Base-by-base conservation (phyloP, 1,140 invertebrate genomes). In the Parasteatoda tepidariorum region DNA sequence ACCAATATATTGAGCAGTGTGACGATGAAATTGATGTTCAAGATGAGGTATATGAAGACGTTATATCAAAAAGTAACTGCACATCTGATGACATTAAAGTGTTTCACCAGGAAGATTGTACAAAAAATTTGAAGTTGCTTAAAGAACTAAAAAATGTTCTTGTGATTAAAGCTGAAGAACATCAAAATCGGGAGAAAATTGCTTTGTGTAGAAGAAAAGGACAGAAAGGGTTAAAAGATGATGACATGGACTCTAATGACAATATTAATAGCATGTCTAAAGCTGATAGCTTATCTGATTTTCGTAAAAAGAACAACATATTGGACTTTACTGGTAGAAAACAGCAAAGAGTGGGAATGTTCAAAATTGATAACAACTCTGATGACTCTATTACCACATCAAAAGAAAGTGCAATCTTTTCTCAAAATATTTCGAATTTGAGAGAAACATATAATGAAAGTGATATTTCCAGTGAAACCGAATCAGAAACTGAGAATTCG, bases 31-130 rank as follows among this genome's bases (percentile, higher is more conserved):
- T n/a, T 24, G 59, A 64, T n/a, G 64, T 83, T 30, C 22, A 54
- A 64, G 79, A 83, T 73, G 79, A 83, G 66, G 68, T 83, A 30
- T 83, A 64, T 73, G 79, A 83, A 74, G 79, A 31, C 55, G 61
- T 55, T 3, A 57, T 74, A 28, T 54, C 67, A 18, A 38, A 41
- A 61, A 28, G 7, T 33, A 2, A 18, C 22, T 30, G 13, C 1
- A 48, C 18, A 61, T 26, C 38, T 48, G 48, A 24, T 5, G 9
- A 41, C 15, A 18, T 2, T 48, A 59, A 41, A 38, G 31, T 55
- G 54, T n/a, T 5, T 41, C 18, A 54, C 13, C 31, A 73, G 31
- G 57, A 73, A 33, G 13, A 74, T 73, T 2, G 24, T n/a, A 57
- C 62, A 64, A 57, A 64, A 24, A 15, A 67, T 24, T 30, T 34